These are phyloP conservation scores for Parazoanthus atlanticus DNA, from an alignment of 92 coral and sea anemone species.

Conservation along the genomic window DNA sequence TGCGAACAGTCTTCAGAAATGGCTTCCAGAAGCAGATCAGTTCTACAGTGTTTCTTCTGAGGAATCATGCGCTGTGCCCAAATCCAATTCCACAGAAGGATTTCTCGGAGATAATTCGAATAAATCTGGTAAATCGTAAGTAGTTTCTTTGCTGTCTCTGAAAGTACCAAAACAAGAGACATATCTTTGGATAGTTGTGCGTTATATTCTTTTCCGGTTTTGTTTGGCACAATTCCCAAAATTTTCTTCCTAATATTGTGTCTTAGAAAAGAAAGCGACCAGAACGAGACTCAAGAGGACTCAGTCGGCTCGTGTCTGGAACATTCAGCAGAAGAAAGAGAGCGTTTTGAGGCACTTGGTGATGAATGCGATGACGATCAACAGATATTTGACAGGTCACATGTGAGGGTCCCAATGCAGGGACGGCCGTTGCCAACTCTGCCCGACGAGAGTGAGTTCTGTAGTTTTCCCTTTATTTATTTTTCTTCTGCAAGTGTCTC, in stretches of 20 bases:
- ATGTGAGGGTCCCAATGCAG: not conserved
- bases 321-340: conserved; percentile 31
- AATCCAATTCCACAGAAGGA: not conserved
- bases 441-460: conserved; percentile 16
- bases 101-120: not conserved
- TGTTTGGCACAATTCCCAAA: too few relatives aligned
- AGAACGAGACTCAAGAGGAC: too few relatives aligned
- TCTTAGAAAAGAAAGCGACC: too few relatives aligned
- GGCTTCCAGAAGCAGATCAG: conserved; percentile 5
- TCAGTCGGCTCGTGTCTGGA: not conserved
- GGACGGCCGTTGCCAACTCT: not conserved
- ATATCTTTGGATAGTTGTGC: too few relatives aligned
- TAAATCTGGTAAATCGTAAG: not conserved
- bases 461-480: not conserved
- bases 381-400: not conserved
- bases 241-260: too few relatives aligned
- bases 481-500: too few relatives aligned
- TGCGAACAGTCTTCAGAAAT: conserved; percentile 1
- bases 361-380: not conserved
- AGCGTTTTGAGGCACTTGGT: conserved; percentile 29
- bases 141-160: not conserved
- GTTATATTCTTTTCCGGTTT: too few relatives aligned
- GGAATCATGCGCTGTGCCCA: too few relatives aligned
- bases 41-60: not conserved
- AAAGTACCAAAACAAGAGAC: not conserved